phyloP scores from a whole-genome alignment of 2,888 invertebrate genomes.

The Spilarctia lutea region DNA sequence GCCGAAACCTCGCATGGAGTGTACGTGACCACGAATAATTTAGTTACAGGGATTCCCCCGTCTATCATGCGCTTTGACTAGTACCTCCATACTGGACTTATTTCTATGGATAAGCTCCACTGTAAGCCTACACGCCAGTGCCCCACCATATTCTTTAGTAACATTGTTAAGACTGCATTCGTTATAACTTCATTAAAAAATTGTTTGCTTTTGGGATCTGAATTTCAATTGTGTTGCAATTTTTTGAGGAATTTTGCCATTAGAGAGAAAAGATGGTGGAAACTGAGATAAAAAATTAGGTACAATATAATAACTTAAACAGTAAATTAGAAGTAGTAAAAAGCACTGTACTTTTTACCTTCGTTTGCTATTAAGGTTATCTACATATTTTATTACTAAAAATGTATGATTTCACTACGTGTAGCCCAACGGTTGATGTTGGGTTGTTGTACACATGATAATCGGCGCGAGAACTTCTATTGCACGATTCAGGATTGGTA shows the following conservation, averaged over 20 bases:
- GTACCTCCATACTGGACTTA: conserved; percentile 26
- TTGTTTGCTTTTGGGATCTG: not conserved
- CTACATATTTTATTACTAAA: too few species aligned
- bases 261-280: too few species aligned
- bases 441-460: too few species aligned
- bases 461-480: too few species aligned
- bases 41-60: conserved; percentile 72
- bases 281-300: too few species aligned
- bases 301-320: too few species aligned
- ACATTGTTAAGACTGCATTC: not conserved
- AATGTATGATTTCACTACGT: not conserved
- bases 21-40: conserved; percentile 83
- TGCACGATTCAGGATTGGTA: too few species aligned
- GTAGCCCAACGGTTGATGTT: too few species aligned
- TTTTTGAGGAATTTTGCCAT: not conserved
- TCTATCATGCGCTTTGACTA: conserved; percentile 72
- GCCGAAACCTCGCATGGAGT: conserved; percentile 68
- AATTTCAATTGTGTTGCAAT: not conserved
- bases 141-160: not conserved
- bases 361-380: too few species aligned
- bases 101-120: conserved; percentile 22
- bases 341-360: too few species aligned
- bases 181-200: not conserved
- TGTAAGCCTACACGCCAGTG: conserved; percentile 11
- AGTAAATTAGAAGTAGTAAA: too few species aligned